Evolutionary conservation across 2,888 invertebrate species (phyloP), one percentile per base, ranked within the genome.

Genomic region (Proisotoma minuta): DNA sequence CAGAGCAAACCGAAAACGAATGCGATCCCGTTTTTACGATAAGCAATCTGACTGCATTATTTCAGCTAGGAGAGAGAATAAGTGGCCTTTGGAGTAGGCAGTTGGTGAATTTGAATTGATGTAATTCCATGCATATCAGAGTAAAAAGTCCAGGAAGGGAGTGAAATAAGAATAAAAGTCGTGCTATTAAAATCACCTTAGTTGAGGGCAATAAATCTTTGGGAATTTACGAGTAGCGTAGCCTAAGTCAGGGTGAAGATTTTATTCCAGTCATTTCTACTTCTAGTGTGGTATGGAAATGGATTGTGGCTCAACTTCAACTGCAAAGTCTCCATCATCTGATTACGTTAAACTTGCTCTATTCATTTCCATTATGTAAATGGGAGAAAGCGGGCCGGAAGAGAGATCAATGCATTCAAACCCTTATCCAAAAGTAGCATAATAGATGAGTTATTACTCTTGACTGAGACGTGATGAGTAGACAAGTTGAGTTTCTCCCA

Each of bases 301-400:
- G 15, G 34, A 34, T 34, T 34, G 34, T 34, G 34, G 34, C 15
- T 34, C 34, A 34, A 34, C 34, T 34, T 34, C 34, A 34, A 34
- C 8, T 34, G 8, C 34, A 34, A 34, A 34, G 34, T 34, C 34
- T 15, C 34, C 34, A 34, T 8, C 8, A 34, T 34, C 34, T 34
- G 34, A 39, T 54, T 18, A 22, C 24, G 3, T 22, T 10, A 54
- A 54, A 57, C 27, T 27, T 47, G 43, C 22, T 18, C 49, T 23
- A 51, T 57, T 61, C 61, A 57, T 61, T 61, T 61, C 61, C 61
- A 61, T 61, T 61, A 61, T 61, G 61, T 28, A 61, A 61, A 61
- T 61, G 27, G n/a, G 39, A 20, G 54, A 39, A 39, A 39, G 39
- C 22, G 40, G 51, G 23, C 57, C 50, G 61, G 61, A 61, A 61